These are phyloP conservation scores for Amiota mariae DNA, from an alignment of 2,888 invertebrate genomes.

Conservation along the genomic window DNA sequence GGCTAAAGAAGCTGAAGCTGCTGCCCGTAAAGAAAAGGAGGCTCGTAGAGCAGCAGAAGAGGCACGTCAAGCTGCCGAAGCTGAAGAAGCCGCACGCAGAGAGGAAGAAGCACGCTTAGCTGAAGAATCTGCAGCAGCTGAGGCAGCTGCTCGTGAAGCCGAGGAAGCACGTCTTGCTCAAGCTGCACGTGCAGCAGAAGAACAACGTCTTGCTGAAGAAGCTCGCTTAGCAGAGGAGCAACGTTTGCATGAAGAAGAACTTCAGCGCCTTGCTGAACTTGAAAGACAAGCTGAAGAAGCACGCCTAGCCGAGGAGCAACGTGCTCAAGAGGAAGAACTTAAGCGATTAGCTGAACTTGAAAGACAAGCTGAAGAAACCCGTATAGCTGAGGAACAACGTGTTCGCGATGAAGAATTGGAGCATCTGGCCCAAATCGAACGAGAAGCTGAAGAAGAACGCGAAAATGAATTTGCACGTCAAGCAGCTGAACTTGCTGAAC, in stretches of 20 bases:
- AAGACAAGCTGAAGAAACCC: conserved; percentile 74
- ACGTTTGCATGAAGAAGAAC: conserved; percentile 80
- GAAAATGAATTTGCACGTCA: conserved; percentile 82
- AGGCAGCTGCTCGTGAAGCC: conserved; percentile 57
- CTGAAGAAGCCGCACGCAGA: conserved; percentile 72
- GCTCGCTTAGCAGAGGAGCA: conserved; percentile 79
- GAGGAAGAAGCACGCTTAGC: conserved; percentile 74
- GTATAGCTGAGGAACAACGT: conserved; percentile 74
- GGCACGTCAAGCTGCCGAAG: conserved; percentile 64
- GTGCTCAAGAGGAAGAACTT: conserved; percentile 57
- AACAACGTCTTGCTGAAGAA: conserved; percentile 75
- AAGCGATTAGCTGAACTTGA: conserved; percentile 74
- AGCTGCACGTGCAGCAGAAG: conserved; percentile 74
- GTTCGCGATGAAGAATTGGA: conserved; percentile 75
- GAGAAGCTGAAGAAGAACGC: conserved; percentile 75
- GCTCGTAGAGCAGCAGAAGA: conserved; percentile 60
- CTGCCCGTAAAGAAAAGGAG: conserved; percentile 58
- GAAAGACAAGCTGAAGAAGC: conserved; percentile 74
- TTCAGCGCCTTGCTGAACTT: conserved; percentile 78
- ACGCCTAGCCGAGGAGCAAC: conserved; percentile 72
- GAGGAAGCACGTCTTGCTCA: conserved; percentile 75
- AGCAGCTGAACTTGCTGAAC: conserved; percentile 82
- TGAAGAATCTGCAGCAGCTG: conserved; percentile 74
- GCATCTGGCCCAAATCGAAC: conserved; percentile 75
- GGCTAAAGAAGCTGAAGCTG: conserved; percentile 75